Evolutionary conservation across 2,113 vertebrate species (phyloP).

Genomic region (Erythrolamprus reginae): DNA sequence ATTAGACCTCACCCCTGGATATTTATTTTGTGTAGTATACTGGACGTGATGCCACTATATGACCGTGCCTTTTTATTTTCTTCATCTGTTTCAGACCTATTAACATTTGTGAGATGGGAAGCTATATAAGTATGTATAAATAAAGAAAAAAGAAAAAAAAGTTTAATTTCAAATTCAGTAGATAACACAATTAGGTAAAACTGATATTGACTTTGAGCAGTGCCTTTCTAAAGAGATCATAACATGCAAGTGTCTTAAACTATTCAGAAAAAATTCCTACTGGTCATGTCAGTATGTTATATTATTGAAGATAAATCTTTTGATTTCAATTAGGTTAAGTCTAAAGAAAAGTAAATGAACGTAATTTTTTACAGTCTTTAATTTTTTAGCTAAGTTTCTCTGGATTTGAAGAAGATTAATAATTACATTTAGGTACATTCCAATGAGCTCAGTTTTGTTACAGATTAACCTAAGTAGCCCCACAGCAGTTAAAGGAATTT

Average conservation of each 20-base stretch:
- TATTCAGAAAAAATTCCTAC: not conserved
- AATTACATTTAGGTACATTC: slow-evolving; percentile 51
- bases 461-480: slow-evolving; percentile 52
- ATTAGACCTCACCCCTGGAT: not conserved
- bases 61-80: not conserved
- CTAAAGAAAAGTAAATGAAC: not conserved
- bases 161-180: not conserved
- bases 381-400: not conserved
- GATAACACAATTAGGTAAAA: not conserved
- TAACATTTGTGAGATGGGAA: not conserved
- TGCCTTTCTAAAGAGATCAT: not conserved
- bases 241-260: not conserved
- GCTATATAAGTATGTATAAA: not conserved
- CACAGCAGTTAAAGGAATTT: slow-evolving; percentile 31
- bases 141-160: not conserved
- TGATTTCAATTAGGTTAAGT: not conserved
- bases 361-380: not conserved
- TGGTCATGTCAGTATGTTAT: not conserved
- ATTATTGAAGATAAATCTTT: not conserved
- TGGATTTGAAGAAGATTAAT: slow-evolving; percentile 8
- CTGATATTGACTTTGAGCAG: not conserved
- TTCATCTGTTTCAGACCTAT: not conserved
- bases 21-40: not conserved
- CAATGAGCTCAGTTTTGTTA: slow-evolving; percentile 45
- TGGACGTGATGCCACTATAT: not conserved